These are phyloP conservation scores for Caerostris extrusa DNA, from an alignment of 1,140 invertebrate genomes.

Conservation along the genomic window DNA sequence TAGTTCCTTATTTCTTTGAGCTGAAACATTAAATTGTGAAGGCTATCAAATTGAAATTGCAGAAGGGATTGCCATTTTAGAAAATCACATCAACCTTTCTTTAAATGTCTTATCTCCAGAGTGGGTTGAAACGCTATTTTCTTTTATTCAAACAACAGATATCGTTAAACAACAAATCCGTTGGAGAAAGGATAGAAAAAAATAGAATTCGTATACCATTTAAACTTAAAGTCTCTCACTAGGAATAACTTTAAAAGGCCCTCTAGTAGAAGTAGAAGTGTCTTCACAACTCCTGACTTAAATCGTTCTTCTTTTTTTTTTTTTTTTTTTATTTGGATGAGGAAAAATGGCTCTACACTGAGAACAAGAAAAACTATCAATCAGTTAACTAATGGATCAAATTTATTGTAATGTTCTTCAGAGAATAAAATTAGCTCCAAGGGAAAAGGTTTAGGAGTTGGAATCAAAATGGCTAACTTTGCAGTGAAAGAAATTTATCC, in stretches of 20 bases:
- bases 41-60: slow-evolving; percentile 7
- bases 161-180: slow-evolving; percentile 13
- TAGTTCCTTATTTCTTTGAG: background rate
- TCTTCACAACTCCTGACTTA: slow-evolving; percentile 13
- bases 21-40: background rate
- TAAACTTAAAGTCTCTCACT: background rate
- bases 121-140: background rate
- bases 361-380: slow-evolving; percentile 16
- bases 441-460: background rate
- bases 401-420: slow-evolving; percentile 16
- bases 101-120: background rate
- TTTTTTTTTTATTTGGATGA: background rate
- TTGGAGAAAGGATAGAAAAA: background rate
- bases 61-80: background rate
- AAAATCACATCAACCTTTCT: slow-evolving; percentile 22
- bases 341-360: background rate
- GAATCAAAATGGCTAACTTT: background rate
- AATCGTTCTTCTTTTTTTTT: background rate
- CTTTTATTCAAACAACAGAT: slow-evolving; percentile 32
- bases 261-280: background rate
- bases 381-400: background rate
- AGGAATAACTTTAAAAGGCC: background rate
- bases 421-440: slow-evolving; percentile 15
- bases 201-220: background rate
- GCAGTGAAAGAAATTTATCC: background rate